A percentile compares a stretch with the other conserved stretches of the same genome.
These are phyloP conservation scores for Nyleta sp. DNA, from an alignment of 2,888 invertebrate genomes.

Conservation along the genomic window DNA sequence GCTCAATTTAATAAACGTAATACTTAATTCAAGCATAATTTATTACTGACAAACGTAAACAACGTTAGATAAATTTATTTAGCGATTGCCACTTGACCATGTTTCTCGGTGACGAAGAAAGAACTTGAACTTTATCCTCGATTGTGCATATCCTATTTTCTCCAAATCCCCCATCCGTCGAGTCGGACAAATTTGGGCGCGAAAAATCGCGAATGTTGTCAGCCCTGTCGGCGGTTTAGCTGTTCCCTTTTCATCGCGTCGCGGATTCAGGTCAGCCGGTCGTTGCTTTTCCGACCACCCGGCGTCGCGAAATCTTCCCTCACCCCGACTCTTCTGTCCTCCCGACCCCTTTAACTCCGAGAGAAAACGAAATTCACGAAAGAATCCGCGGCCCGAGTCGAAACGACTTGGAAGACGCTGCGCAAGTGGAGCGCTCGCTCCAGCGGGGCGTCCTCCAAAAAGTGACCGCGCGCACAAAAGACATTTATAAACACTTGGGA, in stretches of 20 bases:
- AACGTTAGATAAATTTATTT: too few relatives aligned
- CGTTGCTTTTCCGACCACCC: slow-evolving; percentile 62
- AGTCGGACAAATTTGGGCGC: background rate
- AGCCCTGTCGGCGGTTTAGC: slow-evolving; percentile 44
- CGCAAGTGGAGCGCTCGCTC: slow-evolving; percentile 23
- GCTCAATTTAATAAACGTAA: too few relatives aligned
- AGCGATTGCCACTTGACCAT: too few relatives aligned
- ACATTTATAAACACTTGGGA: slow-evolving; percentile 33
- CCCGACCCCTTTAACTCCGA: too few relatives aligned
- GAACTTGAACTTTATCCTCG: too few relatives aligned
- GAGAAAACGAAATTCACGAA: slow-evolving; percentile 41
- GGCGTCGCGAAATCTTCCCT: slow-evolving; percentile 37
- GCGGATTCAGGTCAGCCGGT: slow-evolving; percentile 65
- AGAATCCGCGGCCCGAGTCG: slow-evolving; percentile 23
- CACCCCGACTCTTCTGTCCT: background rate
- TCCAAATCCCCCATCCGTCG: background rate
- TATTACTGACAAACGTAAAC: too few relatives aligned
- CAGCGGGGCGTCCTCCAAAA: background rate
- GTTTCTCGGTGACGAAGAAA: too few relatives aligned
- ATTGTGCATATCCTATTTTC: background rate
- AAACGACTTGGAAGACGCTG: slow-evolving; percentile 6
- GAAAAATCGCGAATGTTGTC: slow-evolving; percentile 28
- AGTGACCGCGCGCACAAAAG: slow-evolving; percentile 14
- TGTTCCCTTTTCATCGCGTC: slow-evolving; percentile 60
- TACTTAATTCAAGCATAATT: too few relatives aligned